These are phyloP conservation scores for Gnatocerus cornutus DNA, from an alignment of 2,888 invertebrate species.

Conservation along the genomic window DNA sequence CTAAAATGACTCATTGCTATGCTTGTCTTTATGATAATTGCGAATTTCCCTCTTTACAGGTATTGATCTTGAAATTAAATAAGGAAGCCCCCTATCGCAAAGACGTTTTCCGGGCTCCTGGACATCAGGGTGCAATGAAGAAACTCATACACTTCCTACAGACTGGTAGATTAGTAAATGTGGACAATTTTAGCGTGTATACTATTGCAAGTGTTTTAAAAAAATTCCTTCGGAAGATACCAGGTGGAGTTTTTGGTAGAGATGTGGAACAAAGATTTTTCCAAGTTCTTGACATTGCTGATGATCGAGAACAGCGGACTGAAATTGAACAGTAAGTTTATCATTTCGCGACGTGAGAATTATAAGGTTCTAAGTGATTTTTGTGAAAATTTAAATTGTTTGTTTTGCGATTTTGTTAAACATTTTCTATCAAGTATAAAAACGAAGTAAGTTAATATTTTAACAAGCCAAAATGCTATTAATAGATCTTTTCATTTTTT, in stretches of 20 bases:
- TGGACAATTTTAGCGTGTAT: slow-evolving; percentile 96
- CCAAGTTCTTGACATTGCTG: slow-evolving; percentile 87
- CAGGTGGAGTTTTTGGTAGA: slow-evolving; percentile 95
- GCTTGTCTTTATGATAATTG: not conserved
- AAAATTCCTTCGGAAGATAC: slow-evolving; percentile 97
- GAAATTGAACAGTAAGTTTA: slow-evolving; percentile 90
- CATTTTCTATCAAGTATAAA: no score
- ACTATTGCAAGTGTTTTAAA: slow-evolving; percentile 98
- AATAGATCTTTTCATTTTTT: no score
- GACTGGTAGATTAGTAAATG: slow-evolving; percentile 91
- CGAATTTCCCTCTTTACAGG: slow-evolving; percentile 73
- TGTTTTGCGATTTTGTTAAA: no score
- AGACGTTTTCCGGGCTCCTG: slow-evolving; percentile 96
- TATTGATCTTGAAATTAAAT: slow-evolving; percentile 92
- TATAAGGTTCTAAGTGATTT: no score
- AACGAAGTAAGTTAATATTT: no score
- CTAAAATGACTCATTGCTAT: no score
- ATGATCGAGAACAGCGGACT: slow-evolving; percentile 89
- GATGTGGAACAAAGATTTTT: slow-evolving; percentile 94
- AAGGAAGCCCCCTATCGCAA: slow-evolving; percentile 95
- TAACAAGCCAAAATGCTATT: no score
- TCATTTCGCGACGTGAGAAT: no score
- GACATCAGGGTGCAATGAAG: slow-evolving; percentile 96
- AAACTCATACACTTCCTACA: slow-evolving; percentile 93
- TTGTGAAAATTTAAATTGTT: no score